These are phyloP conservation scores for Ganaspis sp. DNA, from an alignment of 1,140 invertebrate genomes.

Conservation along the genomic window DNA sequence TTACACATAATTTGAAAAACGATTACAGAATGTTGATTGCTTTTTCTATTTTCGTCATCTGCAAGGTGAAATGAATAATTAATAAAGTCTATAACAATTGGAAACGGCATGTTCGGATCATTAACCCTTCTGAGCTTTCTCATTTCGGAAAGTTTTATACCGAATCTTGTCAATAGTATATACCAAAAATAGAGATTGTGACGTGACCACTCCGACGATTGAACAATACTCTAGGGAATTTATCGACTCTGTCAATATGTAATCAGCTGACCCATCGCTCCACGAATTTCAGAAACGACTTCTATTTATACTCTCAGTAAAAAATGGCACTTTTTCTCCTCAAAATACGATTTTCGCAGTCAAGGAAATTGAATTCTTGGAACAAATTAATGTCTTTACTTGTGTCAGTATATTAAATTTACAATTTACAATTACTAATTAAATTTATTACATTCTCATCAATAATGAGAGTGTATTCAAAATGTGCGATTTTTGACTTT, in stretches of 20 bases:
- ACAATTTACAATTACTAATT: no score
- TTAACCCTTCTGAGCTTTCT: background rate
- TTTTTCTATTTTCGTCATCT: no score
- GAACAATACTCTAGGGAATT: constrained; percentile 47
- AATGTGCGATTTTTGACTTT: no score
- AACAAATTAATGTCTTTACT: background rate
- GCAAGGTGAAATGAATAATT: no score
- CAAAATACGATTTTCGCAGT: background rate
- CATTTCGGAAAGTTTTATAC: constrained; percentile 12
- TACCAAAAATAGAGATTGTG: constrained; percentile 28
- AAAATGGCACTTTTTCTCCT: background rate
- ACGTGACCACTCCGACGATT: constrained; percentile 34
- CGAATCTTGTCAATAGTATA: constrained; percentile 5
- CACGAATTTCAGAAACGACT: constrained; percentile 38
- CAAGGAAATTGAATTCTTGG: background rate
- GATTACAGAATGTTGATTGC: no score
- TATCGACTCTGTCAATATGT: constrained; percentile 71
- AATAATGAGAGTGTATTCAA: no score
- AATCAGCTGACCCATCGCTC: constrained; percentile 68
- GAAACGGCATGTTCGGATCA: background rate
- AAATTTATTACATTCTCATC: no score
- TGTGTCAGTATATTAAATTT: no score
- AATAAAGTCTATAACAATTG: background rate
- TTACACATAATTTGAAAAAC: no score
- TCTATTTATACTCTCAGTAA: constrained; percentile 60